Base-by-base conservation (phyloP, 2,888 invertebrate genomes). In the Tethea ocularis region DNA sequence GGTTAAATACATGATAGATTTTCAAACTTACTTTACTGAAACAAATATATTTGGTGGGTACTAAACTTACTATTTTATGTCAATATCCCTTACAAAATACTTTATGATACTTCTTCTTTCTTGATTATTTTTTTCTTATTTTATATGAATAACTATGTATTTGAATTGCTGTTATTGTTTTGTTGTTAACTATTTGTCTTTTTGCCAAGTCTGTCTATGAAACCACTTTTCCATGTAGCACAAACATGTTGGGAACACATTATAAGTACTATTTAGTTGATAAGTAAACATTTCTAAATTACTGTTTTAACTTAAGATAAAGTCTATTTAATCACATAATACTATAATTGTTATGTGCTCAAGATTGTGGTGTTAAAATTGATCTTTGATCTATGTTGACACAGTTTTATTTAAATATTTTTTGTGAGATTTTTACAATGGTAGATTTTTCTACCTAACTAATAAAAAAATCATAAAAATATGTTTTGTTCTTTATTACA, bases 391-490 rank as follows among this genome's bases (percentile, higher is more conserved):
- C 60, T 64, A 64, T 63, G 63, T 69, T 66, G 61, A 68, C 65
- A 71, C 68, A 72, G 66, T 66, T 71, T 63, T 66, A 71, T 68
- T 72, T 66, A 46, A 46, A 72, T 71, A 69, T 71, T n/a, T n/a
- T n/a, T 70, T 75, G 68, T 69, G 70, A 75, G 66, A 72, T 74
- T 71, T 70, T 69, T 62, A 66, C 61, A 55, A 57, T 61, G 70
- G 66, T 65, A 61, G 65, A 67, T 64, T 69, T 68, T 68, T 68
- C 72, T 71, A 72, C 80, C 80, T 78, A 75, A 76, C 71, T 78
- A 82, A 83, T 83, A 82, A 83, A 82, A 73, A 64, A 67, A 65
- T 64, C 51, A 57, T 54, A 0, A 46, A 53, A 15, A 58, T 59
- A 20, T 57, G 51, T 64, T 60, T 59, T 59, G 20, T 56, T 57